A percentile compares a stretch with the other conserved stretches of the same genome.
phyloP scores from a whole-genome alignment of 2,888 invertebrate species.

The Cerceris ruficornis region DNA sequence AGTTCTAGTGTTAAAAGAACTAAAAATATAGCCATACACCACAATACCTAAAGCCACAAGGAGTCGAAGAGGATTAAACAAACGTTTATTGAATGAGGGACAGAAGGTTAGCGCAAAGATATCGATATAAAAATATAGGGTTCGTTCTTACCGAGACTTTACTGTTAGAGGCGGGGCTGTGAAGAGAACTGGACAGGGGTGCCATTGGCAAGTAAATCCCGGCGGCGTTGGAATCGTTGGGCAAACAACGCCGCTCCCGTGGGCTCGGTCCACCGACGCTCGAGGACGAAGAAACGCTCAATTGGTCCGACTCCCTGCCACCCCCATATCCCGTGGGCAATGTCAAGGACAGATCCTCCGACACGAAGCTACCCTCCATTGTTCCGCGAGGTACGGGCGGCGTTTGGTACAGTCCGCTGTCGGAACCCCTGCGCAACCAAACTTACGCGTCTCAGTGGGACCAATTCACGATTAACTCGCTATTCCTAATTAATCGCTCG shows the following conservation, averaged over 20 bases:
- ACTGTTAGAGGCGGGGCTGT: conserved; percentile 85
- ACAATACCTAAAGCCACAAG: too few species aligned
- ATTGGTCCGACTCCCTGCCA: conserved; percentile 84
- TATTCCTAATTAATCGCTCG: conserved; percentile 43
- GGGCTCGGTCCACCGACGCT: conserved; percentile 84
- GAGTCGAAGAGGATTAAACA: neutral
- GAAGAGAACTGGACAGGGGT: conserved; percentile 82
- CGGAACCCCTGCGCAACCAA: conserved; percentile 83
- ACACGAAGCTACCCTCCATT: conserved; percentile 84
- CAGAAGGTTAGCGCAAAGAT: neutral
- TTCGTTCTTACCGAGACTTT: conserved; percentile 84
- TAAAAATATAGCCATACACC: too few species aligned
- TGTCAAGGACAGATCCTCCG: conserved; percentile 83
- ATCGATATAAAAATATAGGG: conserved; percentile 38
- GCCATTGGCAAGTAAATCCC: conserved; percentile 85
- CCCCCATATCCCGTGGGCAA: conserved; percentile 81
- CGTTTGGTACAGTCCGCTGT: conserved; percentile 84
- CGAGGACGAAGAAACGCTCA: conserved; percentile 85
- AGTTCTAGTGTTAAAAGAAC: too few species aligned
- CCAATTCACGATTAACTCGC: conserved; percentile 50
- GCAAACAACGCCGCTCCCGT: conserved; percentile 82
- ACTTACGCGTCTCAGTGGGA: conserved; percentile 56
- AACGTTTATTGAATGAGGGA: conserved; percentile 13
- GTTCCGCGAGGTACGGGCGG: conserved; percentile 84
- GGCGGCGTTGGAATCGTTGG: conserved; percentile 80